Percentiles rank a stretch among this genome's conserved stretches.
phyloP scores from a whole-genome alignment of 2,797 vertebrate genomes.

The Chiloscyllium punctatum region DNA sequence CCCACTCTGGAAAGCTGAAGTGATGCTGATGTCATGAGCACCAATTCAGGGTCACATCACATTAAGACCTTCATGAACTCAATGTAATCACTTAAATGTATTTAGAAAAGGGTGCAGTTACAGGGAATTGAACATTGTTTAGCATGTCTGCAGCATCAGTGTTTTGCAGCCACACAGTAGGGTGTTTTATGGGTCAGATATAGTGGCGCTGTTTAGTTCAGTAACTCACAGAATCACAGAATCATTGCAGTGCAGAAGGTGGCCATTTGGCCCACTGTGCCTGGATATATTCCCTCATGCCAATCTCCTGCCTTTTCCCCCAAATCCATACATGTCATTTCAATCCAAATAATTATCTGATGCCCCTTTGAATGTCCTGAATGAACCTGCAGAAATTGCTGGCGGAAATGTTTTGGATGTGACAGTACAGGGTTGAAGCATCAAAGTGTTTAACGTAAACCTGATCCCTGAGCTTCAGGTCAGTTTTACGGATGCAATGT shows the following conservation, averaged over 20 bases:
- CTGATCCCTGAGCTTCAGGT: not conserved
- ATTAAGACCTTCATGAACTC: too few relatives aligned
- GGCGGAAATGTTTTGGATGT: not conserved
- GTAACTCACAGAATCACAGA: not conserved
- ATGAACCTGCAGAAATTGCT: not conserved
- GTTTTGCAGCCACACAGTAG: not conserved
- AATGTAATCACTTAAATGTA: not conserved
- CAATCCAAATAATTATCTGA: too few relatives aligned
- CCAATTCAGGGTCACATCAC: not conserved
- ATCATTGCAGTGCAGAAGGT: too few relatives aligned
- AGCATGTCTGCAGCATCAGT: not conserved
- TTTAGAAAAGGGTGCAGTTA: not conserved
- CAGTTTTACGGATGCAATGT: not conserved
- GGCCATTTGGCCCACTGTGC: too few relatives aligned
- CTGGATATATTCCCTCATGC: too few relatives aligned
- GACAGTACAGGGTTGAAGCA: not conserved
- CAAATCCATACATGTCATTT: too few relatives aligned
- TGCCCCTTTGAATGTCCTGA: too few relatives aligned
- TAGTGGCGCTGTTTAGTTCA: not conserved
- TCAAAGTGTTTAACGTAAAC: not conserved
- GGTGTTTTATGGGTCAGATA: not conserved
- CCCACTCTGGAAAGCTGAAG: not conserved
- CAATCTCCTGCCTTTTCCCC: too few relatives aligned
- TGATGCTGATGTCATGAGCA: not conserved
- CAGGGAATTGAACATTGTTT: not conserved